Percentiles rank a stretch among this genome's conserved stretches.
These are phyloP conservation scores for Auanema freiburgensis DNA, from an alignment of 2,888 invertebrate species.

Conservation along the genomic window DNA sequence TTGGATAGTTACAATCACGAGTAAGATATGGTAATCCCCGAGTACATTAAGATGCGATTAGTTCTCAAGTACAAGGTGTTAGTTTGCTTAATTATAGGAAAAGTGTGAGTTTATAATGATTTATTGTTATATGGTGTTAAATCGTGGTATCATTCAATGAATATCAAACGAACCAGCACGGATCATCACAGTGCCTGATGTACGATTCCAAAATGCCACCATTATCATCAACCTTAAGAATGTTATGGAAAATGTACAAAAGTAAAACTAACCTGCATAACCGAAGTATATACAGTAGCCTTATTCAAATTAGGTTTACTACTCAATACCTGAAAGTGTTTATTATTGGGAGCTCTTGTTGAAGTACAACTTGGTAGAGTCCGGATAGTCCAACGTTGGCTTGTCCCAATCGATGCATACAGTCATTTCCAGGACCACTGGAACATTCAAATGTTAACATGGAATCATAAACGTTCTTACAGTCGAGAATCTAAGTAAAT, in stretches of 20 bases:
- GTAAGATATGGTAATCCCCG: no score
- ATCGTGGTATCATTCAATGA: no score
- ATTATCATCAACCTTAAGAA: slow-evolving; percentile 19
- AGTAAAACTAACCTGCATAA: slow-evolving; percentile 22
- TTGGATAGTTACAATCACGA: no score
- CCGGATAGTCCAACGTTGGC: slow-evolving; percentile 60
- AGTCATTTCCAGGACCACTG: slow-evolving; percentile 67
- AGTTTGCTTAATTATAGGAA: no score
- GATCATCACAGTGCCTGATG: slow-evolving; percentile 28
- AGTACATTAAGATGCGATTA: no score
- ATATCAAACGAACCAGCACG: slow-evolving; percentile 31
- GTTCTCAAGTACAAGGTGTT: no score
- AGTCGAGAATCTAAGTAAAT: slow-evolving; percentile 68
- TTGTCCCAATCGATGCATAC: slow-evolving; percentile 66
- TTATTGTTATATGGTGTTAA: no score
- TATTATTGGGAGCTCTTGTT: not conserved
- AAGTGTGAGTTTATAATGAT: no score
- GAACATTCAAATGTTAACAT: no score
- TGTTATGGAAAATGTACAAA: not conserved
- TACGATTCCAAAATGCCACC: slow-evolving; percentile 13
- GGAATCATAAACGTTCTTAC: slow-evolving; percentile 2
- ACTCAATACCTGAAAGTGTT: slow-evolving; percentile 27
- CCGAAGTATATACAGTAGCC: slow-evolving; percentile 30
- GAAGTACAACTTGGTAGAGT: slow-evolving; percentile 66
- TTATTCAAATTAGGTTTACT: slow-evolving; percentile 34